phyloP scores from a whole-genome alignment of 2,113 vertebrate genomes.

The Eolophus roseicapilla region DNA sequence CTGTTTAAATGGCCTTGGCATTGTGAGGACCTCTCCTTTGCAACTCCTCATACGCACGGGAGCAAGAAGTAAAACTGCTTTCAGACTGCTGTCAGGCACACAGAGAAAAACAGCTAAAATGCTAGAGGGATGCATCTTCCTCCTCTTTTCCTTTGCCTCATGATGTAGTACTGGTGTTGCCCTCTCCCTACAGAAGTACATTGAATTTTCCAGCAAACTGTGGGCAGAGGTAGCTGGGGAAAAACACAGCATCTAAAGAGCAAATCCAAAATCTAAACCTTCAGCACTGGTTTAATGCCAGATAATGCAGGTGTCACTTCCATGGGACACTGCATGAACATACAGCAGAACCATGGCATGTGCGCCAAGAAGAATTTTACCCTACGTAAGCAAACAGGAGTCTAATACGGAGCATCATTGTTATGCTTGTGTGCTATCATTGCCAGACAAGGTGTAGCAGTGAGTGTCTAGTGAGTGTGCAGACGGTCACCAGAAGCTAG shows the following conservation, averaged over 20 bases:
- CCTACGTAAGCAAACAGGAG: neutral
- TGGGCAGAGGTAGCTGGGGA: neutral
- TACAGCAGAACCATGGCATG: neutral
- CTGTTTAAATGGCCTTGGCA: neutral
- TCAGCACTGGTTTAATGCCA: neutral
- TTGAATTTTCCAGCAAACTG: neutral
- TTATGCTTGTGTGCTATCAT: neutral
- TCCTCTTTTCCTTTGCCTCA: neutral
- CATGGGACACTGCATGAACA: neutral
- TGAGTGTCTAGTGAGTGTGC: neutral
- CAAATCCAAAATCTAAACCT: neutral
- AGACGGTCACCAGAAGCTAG: neutral
- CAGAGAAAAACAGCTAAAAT: neutral
- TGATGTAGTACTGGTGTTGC: neutral
- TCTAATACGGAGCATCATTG: neutral
- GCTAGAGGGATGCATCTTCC: neutral
- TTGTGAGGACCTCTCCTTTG: neutral
- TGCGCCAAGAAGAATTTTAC: neutral
- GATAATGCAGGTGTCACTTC: neutral
- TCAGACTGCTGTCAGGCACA: neutral
- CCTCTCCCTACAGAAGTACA: neutral
- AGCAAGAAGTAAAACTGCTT: neutral
- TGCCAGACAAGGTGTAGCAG: neutral
- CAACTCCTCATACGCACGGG: neutral
- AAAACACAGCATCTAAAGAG: neutral